These are phyloP conservation scores for Meda fulgida DNA, from an alignment of 2,797 vertebrate species.

Conservation along the genomic window DNA sequence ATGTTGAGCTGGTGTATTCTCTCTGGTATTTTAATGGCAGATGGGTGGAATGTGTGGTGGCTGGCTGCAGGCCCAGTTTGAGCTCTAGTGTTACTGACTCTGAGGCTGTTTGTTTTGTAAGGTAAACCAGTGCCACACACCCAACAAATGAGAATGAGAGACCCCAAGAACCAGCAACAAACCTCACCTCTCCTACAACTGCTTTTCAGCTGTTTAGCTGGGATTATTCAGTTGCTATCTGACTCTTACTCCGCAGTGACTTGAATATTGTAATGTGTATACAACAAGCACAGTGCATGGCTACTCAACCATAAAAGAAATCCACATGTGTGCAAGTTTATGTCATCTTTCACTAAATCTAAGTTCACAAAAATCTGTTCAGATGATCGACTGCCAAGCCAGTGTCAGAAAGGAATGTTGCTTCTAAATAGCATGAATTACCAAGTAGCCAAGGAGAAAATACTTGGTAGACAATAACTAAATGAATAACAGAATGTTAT, in stretches of 20 bases:
- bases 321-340: background rate
- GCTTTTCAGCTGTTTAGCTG: background rate
- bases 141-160: slow-evolving; percentile 59
- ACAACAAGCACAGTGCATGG: background rate
- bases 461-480: slow-evolving; percentile 53
- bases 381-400: slow-evolving; percentile 63
- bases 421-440: slow-evolving; percentile 62
- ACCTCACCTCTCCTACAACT: slow-evolving; percentile 15
- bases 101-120: slow-evolving; percentile 83
- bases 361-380: slow-evolving; percentile 54
- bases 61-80: slow-evolving; percentile 73
- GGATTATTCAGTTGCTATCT: background rate
- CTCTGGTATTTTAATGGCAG: slow-evolving; percentile 84
- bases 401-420: slow-evolving; percentile 65
- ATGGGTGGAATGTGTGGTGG: slow-evolving; percentile 82
- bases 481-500: slow-evolving; percentile 70
- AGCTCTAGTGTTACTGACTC: slow-evolving; percentile 80
- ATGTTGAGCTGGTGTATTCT: slow-evolving; percentile 66
- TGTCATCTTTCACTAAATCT: background rate
- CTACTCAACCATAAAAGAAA: background rate
- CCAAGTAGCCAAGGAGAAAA: slow-evolving; percentile 48
- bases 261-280: background rate
- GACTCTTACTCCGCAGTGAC: background rate
- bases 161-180: slow-evolving; percentile 30
- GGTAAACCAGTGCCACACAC: slow-evolving; percentile 71